Conservation (phyloP, 1,140 invertebrate species). For the Spodoptera frugiperda region DNA sequence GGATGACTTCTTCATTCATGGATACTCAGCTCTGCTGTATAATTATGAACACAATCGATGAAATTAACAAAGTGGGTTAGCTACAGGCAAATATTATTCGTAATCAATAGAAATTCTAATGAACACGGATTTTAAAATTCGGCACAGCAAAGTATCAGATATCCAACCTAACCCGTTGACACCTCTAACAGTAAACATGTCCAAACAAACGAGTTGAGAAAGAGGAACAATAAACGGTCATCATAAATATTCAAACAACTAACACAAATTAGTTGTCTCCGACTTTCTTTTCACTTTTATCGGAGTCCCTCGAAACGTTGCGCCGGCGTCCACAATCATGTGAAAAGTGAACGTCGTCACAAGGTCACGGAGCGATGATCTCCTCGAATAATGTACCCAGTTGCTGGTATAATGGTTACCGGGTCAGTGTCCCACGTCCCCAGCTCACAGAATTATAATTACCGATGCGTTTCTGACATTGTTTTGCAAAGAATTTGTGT, state of each 20-base stretch:
- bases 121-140: no score
- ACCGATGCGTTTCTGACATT: conserved; percentile 29
- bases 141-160: no score
- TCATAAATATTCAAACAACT: not conserved
- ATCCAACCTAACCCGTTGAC: not conserved
- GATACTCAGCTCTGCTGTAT: no score
- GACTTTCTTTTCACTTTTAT: conserved; percentile 30
- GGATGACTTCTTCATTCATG: no score
- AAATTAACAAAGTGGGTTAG: no score
- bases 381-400: not conserved
- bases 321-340: not conserved
- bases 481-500: conserved; percentile 21
- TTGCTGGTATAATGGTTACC: not conserved
- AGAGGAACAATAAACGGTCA: not conserved
- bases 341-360: conserved; percentile 8
- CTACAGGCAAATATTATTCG: no score
- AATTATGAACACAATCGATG: no score
- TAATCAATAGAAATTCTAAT: no score
- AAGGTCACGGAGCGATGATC: conserved; percentile 9
- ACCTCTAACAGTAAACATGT: not conserved
- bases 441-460: not conserved
- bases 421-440: conserved; percentile 22
- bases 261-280: conserved; percentile 13
- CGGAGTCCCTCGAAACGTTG: not conserved
- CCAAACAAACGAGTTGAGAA: not conserved